Conservation (phyloP, 2,113 vertebrate genomes). For the Sprattus sprattus region DNA sequence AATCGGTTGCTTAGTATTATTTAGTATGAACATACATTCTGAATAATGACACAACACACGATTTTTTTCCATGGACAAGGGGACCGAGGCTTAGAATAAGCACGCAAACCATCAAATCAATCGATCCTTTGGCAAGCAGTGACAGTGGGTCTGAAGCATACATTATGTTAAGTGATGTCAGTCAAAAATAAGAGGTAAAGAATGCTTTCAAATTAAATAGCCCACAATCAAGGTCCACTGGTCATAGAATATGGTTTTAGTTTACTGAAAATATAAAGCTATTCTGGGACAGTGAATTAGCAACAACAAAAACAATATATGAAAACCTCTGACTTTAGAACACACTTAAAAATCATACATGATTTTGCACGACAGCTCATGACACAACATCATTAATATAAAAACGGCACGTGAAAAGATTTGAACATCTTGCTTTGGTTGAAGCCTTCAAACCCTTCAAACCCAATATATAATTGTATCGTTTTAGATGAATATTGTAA, state of each 20-base stretch:
- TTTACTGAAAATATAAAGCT: background rate
- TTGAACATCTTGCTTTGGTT: too few relatives aligned
- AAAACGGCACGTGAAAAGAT: too few relatives aligned
- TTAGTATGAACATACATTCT: background rate
- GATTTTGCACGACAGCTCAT: too few relatives aligned
- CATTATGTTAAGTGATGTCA: background rate
- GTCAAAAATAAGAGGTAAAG: background rate
- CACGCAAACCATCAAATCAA: background rate
- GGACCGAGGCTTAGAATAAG: background rate
- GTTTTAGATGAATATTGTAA: too few relatives aligned
- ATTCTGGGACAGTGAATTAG: background rate
- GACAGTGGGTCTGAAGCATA: background rate
- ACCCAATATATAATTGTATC: too few relatives aligned
- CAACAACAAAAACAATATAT: too few relatives aligned
- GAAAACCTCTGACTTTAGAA: too few relatives aligned
- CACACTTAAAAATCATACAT: too few relatives aligned
- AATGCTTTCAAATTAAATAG: background rate
- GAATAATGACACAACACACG: background rate
- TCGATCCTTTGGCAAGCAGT: background rate
- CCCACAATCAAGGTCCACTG: background rate
- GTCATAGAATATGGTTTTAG: background rate
- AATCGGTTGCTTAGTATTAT: too few relatives aligned
- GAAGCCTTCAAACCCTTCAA: too few relatives aligned
- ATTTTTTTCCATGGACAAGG: background rate
- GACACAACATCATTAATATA: too few relatives aligned